These are phyloP conservation scores for Kryptolebias ocellatus DNA, from an alignment of 2,797 vertebrate species.

Conservation along the genomic window DNA sequence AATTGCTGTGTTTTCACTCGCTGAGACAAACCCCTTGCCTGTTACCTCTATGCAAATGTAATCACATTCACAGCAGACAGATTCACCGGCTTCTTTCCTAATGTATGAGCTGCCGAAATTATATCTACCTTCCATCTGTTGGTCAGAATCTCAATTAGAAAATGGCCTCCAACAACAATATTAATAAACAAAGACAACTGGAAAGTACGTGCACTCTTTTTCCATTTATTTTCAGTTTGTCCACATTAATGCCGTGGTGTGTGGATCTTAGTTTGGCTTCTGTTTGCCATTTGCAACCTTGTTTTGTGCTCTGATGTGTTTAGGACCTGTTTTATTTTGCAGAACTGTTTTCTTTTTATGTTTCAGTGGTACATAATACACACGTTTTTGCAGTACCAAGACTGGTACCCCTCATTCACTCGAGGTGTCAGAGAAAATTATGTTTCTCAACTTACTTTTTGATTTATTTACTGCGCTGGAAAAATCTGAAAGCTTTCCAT, in stretches of 20 bases:
- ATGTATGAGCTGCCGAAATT: slow-evolving; percentile 64
- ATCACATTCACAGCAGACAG: slow-evolving; percentile 60
- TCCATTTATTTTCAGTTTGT: slow-evolving; percentile 6
- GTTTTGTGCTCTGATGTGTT: background rate
- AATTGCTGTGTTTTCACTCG: slow-evolving; percentile 28
- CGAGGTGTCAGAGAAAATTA: no score
- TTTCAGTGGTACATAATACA: background rate
- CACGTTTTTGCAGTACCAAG: no score
- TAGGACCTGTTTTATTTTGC: background rate
- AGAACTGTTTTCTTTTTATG: background rate
- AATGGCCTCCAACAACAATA: slow-evolving; percentile 46
- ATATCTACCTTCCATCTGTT: slow-evolving; percentile 69
- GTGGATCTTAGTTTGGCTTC: background rate
- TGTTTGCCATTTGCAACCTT: background rate
- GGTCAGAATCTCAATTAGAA: slow-evolving; percentile 54
- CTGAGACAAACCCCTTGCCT: slow-evolving; percentile 47
- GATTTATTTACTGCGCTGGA: no score
- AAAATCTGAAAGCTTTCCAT: background rate
- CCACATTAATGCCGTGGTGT: background rate
- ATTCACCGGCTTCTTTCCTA: slow-evolving; percentile 55
- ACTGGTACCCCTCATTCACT: no score
- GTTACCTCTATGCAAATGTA: slow-evolving; percentile 65
- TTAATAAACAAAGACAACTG: slow-evolving; percentile 47
- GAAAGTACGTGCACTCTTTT: background rate
- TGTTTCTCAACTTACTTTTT: no score